Conservation (phyloP, 2,113 vertebrate species). For the Embiotoca jacksoni region DNA sequence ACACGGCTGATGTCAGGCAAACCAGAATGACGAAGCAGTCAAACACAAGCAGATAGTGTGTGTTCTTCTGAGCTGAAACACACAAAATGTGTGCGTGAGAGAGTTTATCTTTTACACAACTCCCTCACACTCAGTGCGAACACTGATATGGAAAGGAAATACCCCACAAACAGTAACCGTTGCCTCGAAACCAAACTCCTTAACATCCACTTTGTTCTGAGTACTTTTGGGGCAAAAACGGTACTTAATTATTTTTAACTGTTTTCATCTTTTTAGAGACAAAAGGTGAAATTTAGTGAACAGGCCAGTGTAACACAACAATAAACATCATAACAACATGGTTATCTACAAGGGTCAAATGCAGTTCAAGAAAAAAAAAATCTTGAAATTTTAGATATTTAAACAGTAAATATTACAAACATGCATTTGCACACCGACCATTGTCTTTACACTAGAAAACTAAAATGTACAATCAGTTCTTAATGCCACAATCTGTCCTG, state of each 20-base stretch:
- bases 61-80: conserved; percentile 90
- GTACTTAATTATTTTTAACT: not conserved
- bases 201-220: not conserved
- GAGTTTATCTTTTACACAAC: conserved; percentile 49
- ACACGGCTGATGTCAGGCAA: conserved; percentile 90
- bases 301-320: not conserved
- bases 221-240: no score
- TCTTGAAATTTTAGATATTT: no score
- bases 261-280: not conserved
- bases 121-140: conserved; percentile 37
- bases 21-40: conserved; percentile 91
- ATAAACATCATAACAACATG: no score
- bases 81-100: not conserved
- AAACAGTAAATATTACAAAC: no score
- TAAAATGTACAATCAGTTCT: no score
- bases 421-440: no score
- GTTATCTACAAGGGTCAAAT: no score
- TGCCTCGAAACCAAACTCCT: not conserved
- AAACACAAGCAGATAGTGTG: conserved; percentile 90
- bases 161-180: conserved; percentile 5
- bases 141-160: conserved; percentile 31
- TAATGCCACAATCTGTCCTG: no score
- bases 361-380: no score
- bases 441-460: no score
- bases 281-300: not conserved